Evolutionary conservation across 2,113 vertebrate species (phyloP), one percentile per base, ranked within the genome.

Genomic region (Salvelinus namaycush): DNA sequence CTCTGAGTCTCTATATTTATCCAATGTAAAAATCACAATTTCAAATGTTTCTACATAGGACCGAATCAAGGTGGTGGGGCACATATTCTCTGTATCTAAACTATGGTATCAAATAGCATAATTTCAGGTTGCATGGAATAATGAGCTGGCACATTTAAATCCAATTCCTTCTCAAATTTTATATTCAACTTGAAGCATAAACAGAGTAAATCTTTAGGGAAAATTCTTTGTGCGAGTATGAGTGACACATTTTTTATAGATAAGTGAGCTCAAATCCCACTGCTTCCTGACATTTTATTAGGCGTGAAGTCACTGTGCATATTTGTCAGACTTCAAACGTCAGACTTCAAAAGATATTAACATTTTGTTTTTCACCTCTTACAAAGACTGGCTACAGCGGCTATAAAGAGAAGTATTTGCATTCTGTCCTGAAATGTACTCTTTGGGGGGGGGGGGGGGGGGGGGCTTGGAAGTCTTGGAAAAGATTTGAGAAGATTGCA

Each of bases 221-320:
- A 27, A 48, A 4, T 22, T 66, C 24, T 51, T 69, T 48, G 31
- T 66, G 20, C 29, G 34, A 76, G 39, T 11, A 11, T 44, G 39
- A 44, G 22, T 67, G 76, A 72, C 76, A 67, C 69, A 54, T 72
- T 72, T 48, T 22, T 65, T 34, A 72, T 72, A 34, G 62, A 57
- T 49, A 77, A 29, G 13, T 44, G 26, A 20, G 65, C 64, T 26
- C n/a, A 71, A 74, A 66, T 72, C 70, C 27, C 39, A 51, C 22
- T 39, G 13, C 44, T 34, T 39, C 27, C 68, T 76, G 59, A 74
- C 60, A 12, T 73, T 57, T 78, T 68, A 72, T 26, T 51, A 59
- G 31, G 39, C 66, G 22, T 24, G 5, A 73, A 57, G 18, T 20
- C 26, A 49, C 4, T 29, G 67, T 62, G 70, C 26, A 31, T 74